These are phyloP conservation scores for Sepiola atlantica DNA, from an alignment of 2,888 invertebrate species.

Conservation along the genomic window DNA sequence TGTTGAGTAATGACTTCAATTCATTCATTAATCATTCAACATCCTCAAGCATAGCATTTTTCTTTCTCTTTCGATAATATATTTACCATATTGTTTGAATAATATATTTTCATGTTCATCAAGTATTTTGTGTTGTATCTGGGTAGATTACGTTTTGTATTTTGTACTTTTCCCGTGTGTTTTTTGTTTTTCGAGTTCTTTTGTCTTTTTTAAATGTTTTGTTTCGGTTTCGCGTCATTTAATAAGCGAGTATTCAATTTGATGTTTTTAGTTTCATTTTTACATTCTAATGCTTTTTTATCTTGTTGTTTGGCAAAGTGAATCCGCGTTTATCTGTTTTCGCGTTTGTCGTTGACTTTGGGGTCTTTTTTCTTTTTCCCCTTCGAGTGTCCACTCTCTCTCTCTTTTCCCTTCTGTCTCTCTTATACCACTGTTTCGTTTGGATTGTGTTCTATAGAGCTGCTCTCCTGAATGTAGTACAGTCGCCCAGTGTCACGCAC, in stretches of 20 bases:
- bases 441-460: conserved; percentile 60
- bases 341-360: not conserved
- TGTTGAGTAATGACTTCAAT: not conserved
- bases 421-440: conserved; percentile 63
- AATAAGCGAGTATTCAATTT: not conserved
- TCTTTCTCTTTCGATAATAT: conserved; percentile 25
- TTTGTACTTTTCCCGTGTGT: not conserved
- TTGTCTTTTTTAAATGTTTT: not conserved
- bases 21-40: not conserved
- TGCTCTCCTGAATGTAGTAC: conserved; percentile 66
- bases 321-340: not conserved
- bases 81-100: not conserved
- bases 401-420: conserved; percentile 35
- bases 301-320: not conserved
- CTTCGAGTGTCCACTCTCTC: not conserved
- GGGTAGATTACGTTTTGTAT: not conserved
- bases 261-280: not conserved
- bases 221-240: not conserved
- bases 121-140: not conserved
- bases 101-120: not conserved
- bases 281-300: not conserved
- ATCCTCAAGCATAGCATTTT: not conserved
- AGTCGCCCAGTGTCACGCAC: conserved; percentile 67
- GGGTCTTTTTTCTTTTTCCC: conserved; percentile 32
- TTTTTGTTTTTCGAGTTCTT: not conserved